Conservation (phyloP, 64 coral and sea anemone species). For the Montipora foliosa region DNA sequence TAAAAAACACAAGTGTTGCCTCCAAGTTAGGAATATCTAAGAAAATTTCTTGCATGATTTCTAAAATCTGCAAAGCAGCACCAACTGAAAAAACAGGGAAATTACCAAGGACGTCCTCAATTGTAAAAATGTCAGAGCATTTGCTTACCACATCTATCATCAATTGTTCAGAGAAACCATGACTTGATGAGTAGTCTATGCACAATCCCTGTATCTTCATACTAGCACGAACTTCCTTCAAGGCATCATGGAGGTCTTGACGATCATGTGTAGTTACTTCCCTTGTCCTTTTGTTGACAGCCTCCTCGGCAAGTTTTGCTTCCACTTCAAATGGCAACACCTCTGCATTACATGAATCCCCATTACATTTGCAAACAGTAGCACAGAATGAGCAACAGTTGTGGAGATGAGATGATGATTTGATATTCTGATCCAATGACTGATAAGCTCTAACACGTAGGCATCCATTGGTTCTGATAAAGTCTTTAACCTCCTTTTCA, state of each 20-base stretch:
- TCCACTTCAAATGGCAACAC: slow-evolving; percentile 10
- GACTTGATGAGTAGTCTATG: slow-evolving; percentile 11
- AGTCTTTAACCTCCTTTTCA: slow-evolving; percentile 48
- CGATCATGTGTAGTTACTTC: slow-evolving; percentile 3
- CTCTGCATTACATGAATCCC: not conserved
- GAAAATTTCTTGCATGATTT: slow-evolving; percentile 72
- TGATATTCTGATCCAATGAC: slow-evolving; percentile 30
- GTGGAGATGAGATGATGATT: not conserved
- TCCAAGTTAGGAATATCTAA: slow-evolving; percentile 69
- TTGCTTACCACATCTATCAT: not conserved
- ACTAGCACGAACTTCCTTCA: slow-evolving; percentile 21
- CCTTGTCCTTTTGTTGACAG: not conserved
- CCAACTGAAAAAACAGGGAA: slow-evolving; percentile 20
- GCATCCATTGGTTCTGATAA: slow-evolving; percentile 35
- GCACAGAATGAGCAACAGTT: slow-evolving; percentile 57
- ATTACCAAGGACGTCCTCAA: not conserved
- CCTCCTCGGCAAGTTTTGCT: not conserved
- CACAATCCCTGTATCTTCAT: not conserved
- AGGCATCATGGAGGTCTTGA: slow-evolving; percentile 20
- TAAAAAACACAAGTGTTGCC: not conserved
- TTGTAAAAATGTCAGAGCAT: not conserved
- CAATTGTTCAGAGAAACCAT: slow-evolving; percentile 64
- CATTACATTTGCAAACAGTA: slow-evolving; percentile 30
- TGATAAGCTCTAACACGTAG: slow-evolving; percentile 49
- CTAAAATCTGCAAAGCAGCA: slow-evolving; percentile 7